Evolutionary conservation across 2,888 invertebrate species (phyloP).

Genomic region (Pseudolycoriella hygida): DNA sequence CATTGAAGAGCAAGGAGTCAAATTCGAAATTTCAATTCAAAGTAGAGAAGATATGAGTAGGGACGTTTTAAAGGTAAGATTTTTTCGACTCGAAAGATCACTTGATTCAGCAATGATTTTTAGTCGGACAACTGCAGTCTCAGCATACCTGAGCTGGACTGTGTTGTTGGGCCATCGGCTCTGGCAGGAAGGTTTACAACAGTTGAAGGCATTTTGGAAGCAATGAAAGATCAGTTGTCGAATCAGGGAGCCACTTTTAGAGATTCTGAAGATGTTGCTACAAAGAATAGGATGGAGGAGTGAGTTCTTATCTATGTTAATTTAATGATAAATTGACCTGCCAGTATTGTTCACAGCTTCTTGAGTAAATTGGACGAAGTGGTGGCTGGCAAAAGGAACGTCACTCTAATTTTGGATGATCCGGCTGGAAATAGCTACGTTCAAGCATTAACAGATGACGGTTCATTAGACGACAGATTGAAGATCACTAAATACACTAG

Average conservation of each 20-base stretch:
- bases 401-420: conserved; percentile 80
- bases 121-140: conserved; percentile 67
- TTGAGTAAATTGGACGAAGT: conserved; percentile 47
- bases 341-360: conserved; percentile 41
- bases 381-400: conserved; percentile 36
- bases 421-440: conserved; percentile 96
- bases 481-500: conserved; percentile 66
- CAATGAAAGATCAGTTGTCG: conserved; percentile 58
- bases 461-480: conserved; percentile 48
- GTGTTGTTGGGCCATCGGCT: conserved; percentile 70
- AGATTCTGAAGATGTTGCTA: conserved; percentile 45
- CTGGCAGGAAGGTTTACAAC: conserved; percentile 90
- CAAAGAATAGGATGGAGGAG: conserved; percentile 35
- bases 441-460: conserved; percentile 58
- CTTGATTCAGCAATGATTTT: conserved; percentile 10
- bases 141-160: conserved; percentile 70
- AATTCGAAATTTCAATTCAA: conserved; percentile 55
- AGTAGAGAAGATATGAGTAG: conserved; percentile 63
- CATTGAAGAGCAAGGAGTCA: conserved; percentile 62
- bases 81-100: background rate
- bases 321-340: background rate
- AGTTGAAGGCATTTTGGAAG: conserved; percentile 70
- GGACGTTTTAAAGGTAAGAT: conserved; percentile 76
- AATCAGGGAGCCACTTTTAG: conserved; percentile 49
- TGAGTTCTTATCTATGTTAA: conserved; percentile 11